Evolutionary conservation across 2,888 invertebrate species (phyloP).

Genomic region (Orthosia incerta): DNA sequence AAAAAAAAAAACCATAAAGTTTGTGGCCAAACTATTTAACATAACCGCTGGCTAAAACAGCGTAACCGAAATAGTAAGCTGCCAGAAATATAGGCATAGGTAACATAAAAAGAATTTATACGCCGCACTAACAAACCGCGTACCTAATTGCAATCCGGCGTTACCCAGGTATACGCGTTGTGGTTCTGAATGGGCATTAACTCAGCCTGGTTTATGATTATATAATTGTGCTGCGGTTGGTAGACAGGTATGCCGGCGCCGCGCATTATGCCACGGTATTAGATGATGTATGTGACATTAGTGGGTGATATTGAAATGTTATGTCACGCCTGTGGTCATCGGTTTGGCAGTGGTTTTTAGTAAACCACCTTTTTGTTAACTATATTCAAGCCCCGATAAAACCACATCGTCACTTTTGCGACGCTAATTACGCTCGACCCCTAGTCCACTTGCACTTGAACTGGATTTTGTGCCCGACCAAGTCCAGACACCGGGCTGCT

Average conservation of each 20-base stretch:
- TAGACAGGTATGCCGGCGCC: conserved; percentile 9
- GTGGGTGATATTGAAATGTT: conserved; percentile 15
- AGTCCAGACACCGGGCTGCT: too few relatives aligned
- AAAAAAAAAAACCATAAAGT: too few relatives aligned
- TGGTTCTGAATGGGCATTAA: conserved; percentile 46
- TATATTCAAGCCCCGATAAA: too few relatives aligned
- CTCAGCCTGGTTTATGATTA: conserved; percentile 53
- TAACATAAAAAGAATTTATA: conserved; percentile 48
- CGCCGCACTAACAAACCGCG: conserved; percentile 30
- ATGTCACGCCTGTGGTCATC: too few relatives aligned
- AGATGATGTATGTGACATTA: conserved; percentile 20
- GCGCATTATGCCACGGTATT: conserved; percentile 26
- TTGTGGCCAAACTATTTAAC: background rate
- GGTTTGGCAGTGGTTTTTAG: too few relatives aligned
- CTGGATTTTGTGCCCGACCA: too few relatives aligned
- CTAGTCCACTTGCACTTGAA: too few relatives aligned
- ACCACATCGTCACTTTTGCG: too few relatives aligned
- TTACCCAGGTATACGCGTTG: conserved; percentile 41
- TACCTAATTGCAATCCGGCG: conserved; percentile 38
- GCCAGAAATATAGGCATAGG: conserved; percentile 4
- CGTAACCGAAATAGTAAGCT: background rate
- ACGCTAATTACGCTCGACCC: too few relatives aligned
- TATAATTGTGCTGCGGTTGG: conserved; percentile 40
- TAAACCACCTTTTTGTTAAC: too few relatives aligned
- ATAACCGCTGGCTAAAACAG: background rate